phyloP scores from a whole-genome alignment of 2,113 vertebrate species.

The Aphelocoma coerulescens region DNA sequence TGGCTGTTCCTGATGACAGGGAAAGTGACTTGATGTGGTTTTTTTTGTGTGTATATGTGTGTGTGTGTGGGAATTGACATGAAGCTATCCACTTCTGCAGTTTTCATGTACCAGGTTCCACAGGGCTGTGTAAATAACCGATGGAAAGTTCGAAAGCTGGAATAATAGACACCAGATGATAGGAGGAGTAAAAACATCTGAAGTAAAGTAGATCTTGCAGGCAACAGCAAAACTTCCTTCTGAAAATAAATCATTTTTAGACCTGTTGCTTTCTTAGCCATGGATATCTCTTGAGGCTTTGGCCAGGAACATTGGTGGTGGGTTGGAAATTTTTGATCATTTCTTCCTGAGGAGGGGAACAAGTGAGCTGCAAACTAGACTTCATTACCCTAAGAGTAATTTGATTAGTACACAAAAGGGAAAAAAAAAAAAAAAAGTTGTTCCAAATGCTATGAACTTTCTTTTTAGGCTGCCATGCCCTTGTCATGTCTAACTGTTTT shows the following conservation, averaged over 20 bases:
- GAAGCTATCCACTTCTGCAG: neutral
- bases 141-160: neutral
- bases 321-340: neutral
- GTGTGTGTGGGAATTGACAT: neutral
- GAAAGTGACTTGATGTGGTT: neutral
- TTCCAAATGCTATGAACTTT: neutral
- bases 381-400: neutral
- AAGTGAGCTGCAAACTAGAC: neutral
- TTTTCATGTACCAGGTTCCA: neutral
- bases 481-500: neutral
- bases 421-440: neutral
- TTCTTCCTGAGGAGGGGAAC: neutral
- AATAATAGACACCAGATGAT: neutral
- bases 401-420: neutral
- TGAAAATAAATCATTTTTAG: neutral
- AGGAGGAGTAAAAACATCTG: neutral
- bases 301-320: neutral
- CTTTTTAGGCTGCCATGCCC: neutral
- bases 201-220: neutral
- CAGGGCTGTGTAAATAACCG: neutral
- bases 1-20: neutral
- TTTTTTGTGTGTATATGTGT: neutral
- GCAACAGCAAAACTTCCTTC: neutral
- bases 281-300: neutral
- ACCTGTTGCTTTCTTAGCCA: neutral